Evolutionary conservation across 2,888 invertebrate species (phyloP).

Genomic region (Noctua janthina): DNA sequence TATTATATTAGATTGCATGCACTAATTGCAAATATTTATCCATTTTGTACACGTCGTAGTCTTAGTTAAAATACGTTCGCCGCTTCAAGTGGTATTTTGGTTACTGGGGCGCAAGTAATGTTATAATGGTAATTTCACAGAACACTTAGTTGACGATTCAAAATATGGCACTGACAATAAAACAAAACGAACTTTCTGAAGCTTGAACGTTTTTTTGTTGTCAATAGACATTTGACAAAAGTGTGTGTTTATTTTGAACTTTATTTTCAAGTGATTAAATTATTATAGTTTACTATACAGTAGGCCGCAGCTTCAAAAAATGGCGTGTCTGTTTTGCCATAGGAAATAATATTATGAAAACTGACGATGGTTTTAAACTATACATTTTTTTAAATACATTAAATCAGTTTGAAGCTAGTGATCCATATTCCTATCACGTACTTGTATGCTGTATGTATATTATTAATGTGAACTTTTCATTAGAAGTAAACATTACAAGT

Average conservation of each 20-base stretch:
- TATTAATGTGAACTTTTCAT: background rate
- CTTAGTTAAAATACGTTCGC: background rate
- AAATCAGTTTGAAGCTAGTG: no score
- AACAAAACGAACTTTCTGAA: no score
- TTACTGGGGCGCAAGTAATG: background rate
- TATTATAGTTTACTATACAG: background rate
- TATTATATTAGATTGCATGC: background rate
- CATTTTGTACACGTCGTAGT: background rate
- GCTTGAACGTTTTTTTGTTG: background rate
- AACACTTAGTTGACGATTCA: no score
- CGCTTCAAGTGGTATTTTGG: background rate
- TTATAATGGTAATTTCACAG: no score
- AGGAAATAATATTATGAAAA: background rate
- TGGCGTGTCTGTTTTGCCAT: background rate
- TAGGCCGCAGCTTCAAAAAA: background rate
- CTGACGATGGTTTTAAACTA: background rate
- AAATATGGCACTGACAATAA: no score
- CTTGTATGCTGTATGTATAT: background rate
- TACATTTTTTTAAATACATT: no score
- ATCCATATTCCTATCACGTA: background rate
- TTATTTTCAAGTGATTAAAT: background rate
- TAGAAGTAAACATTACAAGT: background rate
- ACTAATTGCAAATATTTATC: conserved; percentile 17
- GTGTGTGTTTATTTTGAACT: background rate
- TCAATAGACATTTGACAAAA: background rate